These are phyloP conservation scores for Caenorhabditis doughertyi DNA, from an alignment of 2,888 invertebrate species.

Conservation along the genomic window DNA sequence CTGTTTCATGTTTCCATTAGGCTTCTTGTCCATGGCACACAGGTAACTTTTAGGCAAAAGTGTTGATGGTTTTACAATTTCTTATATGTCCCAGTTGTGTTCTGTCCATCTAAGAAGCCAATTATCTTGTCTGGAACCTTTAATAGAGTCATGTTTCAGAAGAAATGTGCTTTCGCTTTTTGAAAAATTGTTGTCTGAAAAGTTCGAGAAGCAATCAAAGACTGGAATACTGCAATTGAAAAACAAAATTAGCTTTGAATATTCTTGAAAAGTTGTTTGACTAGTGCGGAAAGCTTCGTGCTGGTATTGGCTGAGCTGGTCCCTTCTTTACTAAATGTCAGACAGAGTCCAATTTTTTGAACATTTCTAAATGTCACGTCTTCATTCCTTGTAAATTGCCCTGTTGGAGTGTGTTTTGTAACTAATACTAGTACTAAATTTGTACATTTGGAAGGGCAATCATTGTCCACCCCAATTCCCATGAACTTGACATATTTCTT, in stretches of 20 bases:
- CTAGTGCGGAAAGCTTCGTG: no score
- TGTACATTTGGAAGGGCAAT: conserved; percentile 27
- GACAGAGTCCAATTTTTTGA: background rate
- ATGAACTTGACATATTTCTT: conserved; percentile 60
- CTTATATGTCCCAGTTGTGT: no score
- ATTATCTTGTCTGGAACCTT: conserved; percentile 31
- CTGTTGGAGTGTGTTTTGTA: conserved; percentile 12
- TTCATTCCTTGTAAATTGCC: background rate
- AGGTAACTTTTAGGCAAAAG: conserved; percentile 25
- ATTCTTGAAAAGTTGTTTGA: no score
- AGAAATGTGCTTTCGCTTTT: background rate
- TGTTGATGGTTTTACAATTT: background rate
- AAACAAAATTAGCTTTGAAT: no score
- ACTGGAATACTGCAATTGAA: background rate
- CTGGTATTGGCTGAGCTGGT: no score
- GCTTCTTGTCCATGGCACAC: conserved; percentile 44
- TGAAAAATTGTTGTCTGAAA: background rate
- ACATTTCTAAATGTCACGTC: conserved; percentile 10
- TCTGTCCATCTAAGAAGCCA: conserved; percentile 13
- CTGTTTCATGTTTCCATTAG: conserved; percentile 51
- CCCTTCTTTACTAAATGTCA: background rate
- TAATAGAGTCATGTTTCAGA: background rate
- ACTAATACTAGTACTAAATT: conserved; percentile 17
- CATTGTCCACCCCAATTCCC: conserved; percentile 50
- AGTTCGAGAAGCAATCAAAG: background rate